These are phyloP conservation scores for Apotomis betuletana DNA, from an alignment of 2,888 invertebrate genomes.

Conservation along the genomic window DNA sequence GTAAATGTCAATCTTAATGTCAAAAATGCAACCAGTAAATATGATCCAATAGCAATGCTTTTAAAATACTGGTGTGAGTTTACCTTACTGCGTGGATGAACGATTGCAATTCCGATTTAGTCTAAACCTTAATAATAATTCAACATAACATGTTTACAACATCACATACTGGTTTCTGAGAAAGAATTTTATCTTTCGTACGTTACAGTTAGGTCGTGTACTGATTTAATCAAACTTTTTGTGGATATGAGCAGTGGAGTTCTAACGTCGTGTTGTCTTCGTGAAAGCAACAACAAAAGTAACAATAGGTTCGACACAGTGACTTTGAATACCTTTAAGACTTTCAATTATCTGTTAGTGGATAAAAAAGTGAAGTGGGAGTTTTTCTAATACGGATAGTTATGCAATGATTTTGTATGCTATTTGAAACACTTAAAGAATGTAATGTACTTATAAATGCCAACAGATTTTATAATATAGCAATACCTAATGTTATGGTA, in stretches of 20 bases:
- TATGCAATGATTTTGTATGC: slow-evolving; percentile 7
- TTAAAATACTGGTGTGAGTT: too few relatives aligned
- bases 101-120: neutral
- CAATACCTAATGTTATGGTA: too few relatives aligned
- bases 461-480: too few relatives aligned
- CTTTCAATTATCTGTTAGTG: slow-evolving; percentile 53
- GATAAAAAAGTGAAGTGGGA: slow-evolving; percentile 23
- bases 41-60: too few relatives aligned
- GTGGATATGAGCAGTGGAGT: slow-evolving; percentile 48
- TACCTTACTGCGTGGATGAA: neutral
- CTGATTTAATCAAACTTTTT: slow-evolving; percentile 43
- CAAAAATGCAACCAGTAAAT: too few relatives aligned
- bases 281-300: slow-evolving; percentile 51
- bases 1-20: too few relatives aligned
- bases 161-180: slow-evolving; percentile 33
- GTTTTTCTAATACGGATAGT: slow-evolving; percentile 13
- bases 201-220: slow-evolving; percentile 37
- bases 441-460: too few relatives aligned
- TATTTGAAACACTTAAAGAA: too few relatives aligned
- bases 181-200: slow-evolving; percentile 40
- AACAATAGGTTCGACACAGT: slow-evolving; percentile 44
- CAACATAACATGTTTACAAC: slow-evolving; percentile 17
- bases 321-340: slow-evolving; percentile 50
- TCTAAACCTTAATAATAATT: neutral
- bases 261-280: slow-evolving; percentile 48